Evolutionary conservation across 2,888 invertebrate species (phyloP), one percentile per base, ranked within the genome.

Genomic region (Andrena bucephala): DNA sequence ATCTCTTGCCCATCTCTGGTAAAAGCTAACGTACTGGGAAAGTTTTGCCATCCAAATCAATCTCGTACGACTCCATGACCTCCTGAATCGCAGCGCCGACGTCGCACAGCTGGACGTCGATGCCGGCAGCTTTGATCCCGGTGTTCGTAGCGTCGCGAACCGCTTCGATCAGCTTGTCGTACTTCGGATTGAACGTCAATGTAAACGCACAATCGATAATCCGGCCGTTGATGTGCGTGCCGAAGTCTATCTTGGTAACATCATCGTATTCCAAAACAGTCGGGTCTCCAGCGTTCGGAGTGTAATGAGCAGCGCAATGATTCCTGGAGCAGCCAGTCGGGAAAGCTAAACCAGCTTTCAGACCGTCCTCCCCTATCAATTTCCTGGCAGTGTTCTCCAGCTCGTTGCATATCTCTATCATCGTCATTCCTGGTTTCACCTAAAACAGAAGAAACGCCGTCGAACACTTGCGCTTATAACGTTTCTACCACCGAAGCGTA

Each of bases 161-260:
- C 7, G 99, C 99, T 93, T 98, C 97, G 79, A 99, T 96, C 63
- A 99, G 95, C 84, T 97, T 97, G 93, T 99, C 99, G 94, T 98
- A 99, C 92, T 98, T 99, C 2, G 98, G 97, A 95, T 99, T 99
- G 94, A 99, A 99, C 74, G 98, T 96, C 91, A 99, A 94, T 2
- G 99, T 99, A 94, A 99, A 99, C 27, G 99, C 99, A 94, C 99
- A 99, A 95, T 99, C 99, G 85, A 99, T 99, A 87, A 99, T 99
- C 76, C 99, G 96, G 80, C 99, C 99, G 94, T 99, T 99, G 86
- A 99, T 98, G 94, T 99, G 99, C 1, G 99, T 99, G 69, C 99
- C 99, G 94, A 99, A 99, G 94, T 99, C 99, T 89, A 99, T 99
- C 95, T 99, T 99, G 90, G 99, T 99, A 2, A 99, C 99, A 94